These are phyloP conservation scores for Australoheros facetus DNA, from an alignment of 2,797 vertebrate genomes.

Conservation along the genomic window DNA sequence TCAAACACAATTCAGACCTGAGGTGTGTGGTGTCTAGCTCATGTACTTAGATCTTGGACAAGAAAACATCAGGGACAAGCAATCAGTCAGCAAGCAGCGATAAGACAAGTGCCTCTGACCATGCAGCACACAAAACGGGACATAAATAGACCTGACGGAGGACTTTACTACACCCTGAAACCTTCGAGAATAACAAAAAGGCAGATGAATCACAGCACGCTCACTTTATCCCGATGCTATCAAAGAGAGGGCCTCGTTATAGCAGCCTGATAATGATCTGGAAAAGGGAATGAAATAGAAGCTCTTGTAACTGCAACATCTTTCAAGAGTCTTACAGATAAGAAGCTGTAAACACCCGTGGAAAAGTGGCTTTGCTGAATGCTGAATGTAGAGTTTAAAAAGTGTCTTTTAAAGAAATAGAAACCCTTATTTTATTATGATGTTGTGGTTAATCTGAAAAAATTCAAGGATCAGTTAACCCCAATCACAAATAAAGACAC, in stretches of 20 bases:
- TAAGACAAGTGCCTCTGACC: slow-evolving; percentile 58
- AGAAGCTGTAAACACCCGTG: slow-evolving; percentile 53
- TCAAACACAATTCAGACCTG: slow-evolving; percentile 48
- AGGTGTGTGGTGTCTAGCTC: slow-evolving; percentile 63
- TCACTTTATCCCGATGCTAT: slow-evolving; percentile 69
- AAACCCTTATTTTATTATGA: neutral
- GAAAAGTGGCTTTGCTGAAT: slow-evolving; percentile 47
- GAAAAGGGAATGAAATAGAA: slow-evolving; percentile 40
- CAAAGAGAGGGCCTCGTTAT: slow-evolving; percentile 44
- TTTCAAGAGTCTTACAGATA: slow-evolving; percentile 62
- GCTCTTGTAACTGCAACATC: slow-evolving; percentile 48
- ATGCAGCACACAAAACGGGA: slow-evolving; percentile 49
- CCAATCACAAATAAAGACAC: neutral
- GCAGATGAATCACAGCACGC: slow-evolving; percentile 52
- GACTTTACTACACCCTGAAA: slow-evolving; percentile 46
- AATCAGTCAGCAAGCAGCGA: slow-evolving; percentile 66
- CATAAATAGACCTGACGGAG: slow-evolving; percentile 39
- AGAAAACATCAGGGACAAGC: slow-evolving; percentile 60
- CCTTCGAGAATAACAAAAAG: slow-evolving; percentile 45
- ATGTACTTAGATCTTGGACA: slow-evolving; percentile 47
- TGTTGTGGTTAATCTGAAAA: neutral
- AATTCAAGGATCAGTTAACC: neutral
- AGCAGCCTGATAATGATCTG: slow-evolving; percentile 41
- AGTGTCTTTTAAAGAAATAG: neutral
- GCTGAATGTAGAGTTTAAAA: slow-evolving; percentile 18